Conservation (phyloP, 2,113 vertebrate genomes). For the Piaya cayana region DNA sequence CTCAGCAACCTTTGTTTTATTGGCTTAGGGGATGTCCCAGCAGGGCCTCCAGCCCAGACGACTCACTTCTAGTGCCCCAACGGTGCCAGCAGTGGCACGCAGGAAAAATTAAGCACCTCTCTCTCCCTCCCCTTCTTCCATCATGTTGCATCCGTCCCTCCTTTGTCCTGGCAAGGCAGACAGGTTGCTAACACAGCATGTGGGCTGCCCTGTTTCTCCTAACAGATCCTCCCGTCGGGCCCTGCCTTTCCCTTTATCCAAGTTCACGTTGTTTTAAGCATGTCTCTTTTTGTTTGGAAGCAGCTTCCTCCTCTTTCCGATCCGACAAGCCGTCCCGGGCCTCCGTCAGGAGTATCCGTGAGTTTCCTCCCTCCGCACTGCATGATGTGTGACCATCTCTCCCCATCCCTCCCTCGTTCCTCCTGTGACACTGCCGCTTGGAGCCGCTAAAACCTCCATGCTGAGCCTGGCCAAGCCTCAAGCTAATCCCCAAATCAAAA, state of each 20-base stretch:
- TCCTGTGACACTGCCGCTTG: neutral
- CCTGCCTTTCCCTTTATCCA: neutral
- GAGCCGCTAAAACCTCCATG: neutral
- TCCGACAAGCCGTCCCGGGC: slow-evolving; percentile 77
- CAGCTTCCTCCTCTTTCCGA: slow-evolving; percentile 83
- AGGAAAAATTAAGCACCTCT: neutral
- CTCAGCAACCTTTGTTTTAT: neutral
- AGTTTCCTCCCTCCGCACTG: slow-evolving; percentile 68
- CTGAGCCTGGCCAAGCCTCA: neutral
- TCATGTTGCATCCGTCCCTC: neutral
- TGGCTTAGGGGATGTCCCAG: neutral
- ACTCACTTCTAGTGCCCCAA: rapidly evolving
- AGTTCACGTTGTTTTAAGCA: neutral
- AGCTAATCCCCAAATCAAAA: neutral
- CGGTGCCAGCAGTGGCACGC: neutral
- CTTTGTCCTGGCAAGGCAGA: neutral
- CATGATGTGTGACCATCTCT: neutral
- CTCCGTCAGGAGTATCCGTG: slow-evolving; percentile 81
- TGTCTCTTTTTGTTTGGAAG: slow-evolving; percentile 51
- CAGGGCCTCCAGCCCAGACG: neutral
- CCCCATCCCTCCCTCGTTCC: neutral
- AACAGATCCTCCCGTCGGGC: neutral
- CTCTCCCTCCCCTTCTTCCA: neutral
- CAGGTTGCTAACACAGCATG: slow-evolving; percentile 29
- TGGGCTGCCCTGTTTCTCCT: neutral